Evolutionary conservation across 2,888 invertebrate species (phyloP).

Genomic region (Dolomedes plantarius): DNA sequence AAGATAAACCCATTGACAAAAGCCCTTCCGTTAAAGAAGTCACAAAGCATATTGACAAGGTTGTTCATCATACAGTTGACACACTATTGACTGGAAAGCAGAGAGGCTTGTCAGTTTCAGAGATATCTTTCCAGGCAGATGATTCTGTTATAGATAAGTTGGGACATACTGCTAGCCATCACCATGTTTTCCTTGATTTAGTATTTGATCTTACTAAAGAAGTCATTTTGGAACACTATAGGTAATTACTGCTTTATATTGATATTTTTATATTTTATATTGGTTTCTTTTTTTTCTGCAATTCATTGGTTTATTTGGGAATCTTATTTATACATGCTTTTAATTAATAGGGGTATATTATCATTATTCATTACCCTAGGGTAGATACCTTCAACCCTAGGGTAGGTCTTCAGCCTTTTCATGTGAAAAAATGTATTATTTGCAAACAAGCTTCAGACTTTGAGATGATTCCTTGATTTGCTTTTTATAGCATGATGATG

Average conservation of each 20-base stretch:
- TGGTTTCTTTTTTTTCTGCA: no score
- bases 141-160: background rate
- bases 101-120: slow-evolving; percentile 25
- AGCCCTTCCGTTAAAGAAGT: slow-evolving; percentile 29
- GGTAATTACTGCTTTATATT: slow-evolving; percentile 48
- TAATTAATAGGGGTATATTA: no score
- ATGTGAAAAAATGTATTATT: no score
- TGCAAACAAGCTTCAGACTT: no score
- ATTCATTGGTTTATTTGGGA: no score
- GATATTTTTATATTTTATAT: no score
- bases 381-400: no score
- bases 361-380: no score
- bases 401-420: no score
- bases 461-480: no score
- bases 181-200: slow-evolving; percentile 75
- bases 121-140: slow-evolving; percentile 8
- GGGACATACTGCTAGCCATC: slow-evolving; percentile 73
- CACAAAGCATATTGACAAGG: slow-evolving; percentile 28
- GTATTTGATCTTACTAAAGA: slow-evolving; percentile 77
- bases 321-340: no score
- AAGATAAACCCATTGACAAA: slow-evolving; percentile 37
- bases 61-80: slow-evolving; percentile 29
- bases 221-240: slow-evolving; percentile 76
- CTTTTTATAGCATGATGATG: no score
- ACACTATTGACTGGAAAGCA: slow-evolving; percentile 23